Percentiles rank a stretch among this genome's conserved stretches.
Conservation (phyloP, 2,113 vertebrate genomes). For the Cynopterus brachyotis region DNA sequence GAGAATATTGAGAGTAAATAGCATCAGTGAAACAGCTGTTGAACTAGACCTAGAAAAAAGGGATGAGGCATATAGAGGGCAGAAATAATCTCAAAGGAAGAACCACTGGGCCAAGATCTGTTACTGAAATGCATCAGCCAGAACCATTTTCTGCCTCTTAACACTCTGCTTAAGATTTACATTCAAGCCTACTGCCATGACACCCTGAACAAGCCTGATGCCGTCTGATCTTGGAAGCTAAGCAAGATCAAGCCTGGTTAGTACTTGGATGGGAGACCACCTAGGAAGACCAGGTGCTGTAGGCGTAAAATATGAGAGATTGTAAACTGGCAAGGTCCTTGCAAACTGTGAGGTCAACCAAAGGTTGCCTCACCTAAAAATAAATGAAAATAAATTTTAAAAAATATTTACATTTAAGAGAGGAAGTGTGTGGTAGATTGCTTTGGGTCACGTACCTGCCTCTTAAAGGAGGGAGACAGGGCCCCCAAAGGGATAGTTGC, state of each 20-base stretch:
- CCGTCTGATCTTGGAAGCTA: too few relatives aligned
- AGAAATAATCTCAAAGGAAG: not conserved
- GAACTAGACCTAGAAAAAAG: not conserved
- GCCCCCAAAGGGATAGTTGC: not conserved
- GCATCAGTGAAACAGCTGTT: not conserved
- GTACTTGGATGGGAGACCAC: too few relatives aligned
- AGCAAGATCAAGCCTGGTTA: too few relatives aligned
- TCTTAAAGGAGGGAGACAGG: not conserved
- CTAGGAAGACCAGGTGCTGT: too few relatives aligned
- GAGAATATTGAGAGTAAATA: not conserved
- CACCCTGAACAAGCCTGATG: too few relatives aligned
- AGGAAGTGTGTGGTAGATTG: not conserved
- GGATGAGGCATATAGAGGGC: not conserved
- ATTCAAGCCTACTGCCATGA: not conserved
- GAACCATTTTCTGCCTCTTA: not conserved
- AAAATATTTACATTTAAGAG: not conserved
- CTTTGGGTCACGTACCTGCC: not conserved
- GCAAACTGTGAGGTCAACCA: too few relatives aligned
- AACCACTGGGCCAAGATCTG: not conserved
- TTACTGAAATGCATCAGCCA: not conserved
- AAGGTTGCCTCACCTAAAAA: too few relatives aligned
- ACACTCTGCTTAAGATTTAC: not conserved
- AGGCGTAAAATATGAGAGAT: too few relatives aligned
- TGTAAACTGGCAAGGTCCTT: too few relatives aligned
- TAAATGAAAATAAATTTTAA: too few relatives aligned